Conservation (phyloP, 2,113 vertebrate species). For the Euleptes europaea region DNA sequence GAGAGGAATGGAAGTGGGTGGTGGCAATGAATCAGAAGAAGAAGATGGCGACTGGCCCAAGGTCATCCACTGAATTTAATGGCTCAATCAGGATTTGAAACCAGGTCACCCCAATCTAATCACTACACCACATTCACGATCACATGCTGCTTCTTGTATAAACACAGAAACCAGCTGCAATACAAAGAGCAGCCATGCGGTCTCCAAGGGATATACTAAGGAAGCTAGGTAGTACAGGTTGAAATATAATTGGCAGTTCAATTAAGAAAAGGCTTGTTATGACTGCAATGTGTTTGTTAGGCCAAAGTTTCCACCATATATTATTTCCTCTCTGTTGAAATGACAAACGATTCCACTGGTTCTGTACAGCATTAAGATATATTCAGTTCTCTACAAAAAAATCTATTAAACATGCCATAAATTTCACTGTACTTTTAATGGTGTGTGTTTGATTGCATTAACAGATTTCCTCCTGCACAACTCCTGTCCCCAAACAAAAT, state of each 20-base stretch:
- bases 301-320: constrained; percentile 20
- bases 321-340: constrained; percentile 43
- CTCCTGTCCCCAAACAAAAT: constrained; percentile 17
- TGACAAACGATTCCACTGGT: constrained; percentile 29
- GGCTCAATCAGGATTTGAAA: no score
- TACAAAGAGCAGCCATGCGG: constrained; percentile 33
- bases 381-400: constrained; percentile 40
- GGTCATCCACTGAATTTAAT: no score
- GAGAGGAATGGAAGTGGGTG: no score
- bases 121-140: no score
- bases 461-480: constrained; percentile 24
- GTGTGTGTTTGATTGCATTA: constrained; percentile 43
- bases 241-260: constrained; percentile 73
- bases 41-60: no score
- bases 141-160: constrained; percentile 21
- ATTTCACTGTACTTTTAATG: constrained; percentile 21
- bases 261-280: constrained; percentile 63
- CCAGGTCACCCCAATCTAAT: no score
- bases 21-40: no score
- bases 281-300: constrained; percentile 49
- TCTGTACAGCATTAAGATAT: constrained; percentile 22
- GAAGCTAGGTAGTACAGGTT: constrained; percentile 71
- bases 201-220: constrained; percentile 69
- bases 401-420: constrained; percentile 21
- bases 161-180: constrained; percentile 28